Evolutionary conservation across 2,797 vertebrate genomes (phyloP), one percentile per base, ranked within the genome.

Genomic region (Tarsius wallacei): DNA sequence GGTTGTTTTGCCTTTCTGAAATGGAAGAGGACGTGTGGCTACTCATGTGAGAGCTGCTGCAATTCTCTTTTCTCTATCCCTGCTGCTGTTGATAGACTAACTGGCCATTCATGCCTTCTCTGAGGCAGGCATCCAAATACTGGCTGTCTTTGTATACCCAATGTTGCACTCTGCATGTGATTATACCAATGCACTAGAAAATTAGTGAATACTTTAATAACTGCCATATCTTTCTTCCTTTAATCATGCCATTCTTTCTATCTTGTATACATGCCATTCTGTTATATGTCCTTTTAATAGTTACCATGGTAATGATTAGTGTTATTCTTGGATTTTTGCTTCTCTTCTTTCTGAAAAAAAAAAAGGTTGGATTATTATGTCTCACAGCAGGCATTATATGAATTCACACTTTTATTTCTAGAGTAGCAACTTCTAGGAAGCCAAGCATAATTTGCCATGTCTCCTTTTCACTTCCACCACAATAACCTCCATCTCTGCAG

Each of bases 251-350:
- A 76, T 74, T 89, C 17, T 90, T 89, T 70, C 49, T 87, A 3
- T 51, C 15, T 87, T 47, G 33, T 53, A 26, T 84, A 66, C 53
- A 55, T 55, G 5, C 55, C 68, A 59, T 93, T 87, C 61, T 88
- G 77, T 93, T 91, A 74, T 31, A 63, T 80, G 17, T 83, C 19
- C 13, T 93, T 95, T 96, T 89, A 93, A 82, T 91, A 96, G n/a
- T 63, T 66, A 76, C 28, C 21, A 68, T 94, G 55, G 59, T 73
- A 94, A 97, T 97, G 71, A 82, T 94, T 63, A 82, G 8, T 88
- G 61, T 42, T 77, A 82, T 76, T 95, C 49, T 89, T 61, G 26
- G 49, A 71, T 53, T 53, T 70, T 95, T 36, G 15, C 17, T 76
- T 95, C 59, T 88, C 19, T 26, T 73, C 47, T 82, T 84, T 93